Evolutionary conservation across 1,140 invertebrate species (phyloP).

Genomic region (Anastrepha ludens): DNA sequence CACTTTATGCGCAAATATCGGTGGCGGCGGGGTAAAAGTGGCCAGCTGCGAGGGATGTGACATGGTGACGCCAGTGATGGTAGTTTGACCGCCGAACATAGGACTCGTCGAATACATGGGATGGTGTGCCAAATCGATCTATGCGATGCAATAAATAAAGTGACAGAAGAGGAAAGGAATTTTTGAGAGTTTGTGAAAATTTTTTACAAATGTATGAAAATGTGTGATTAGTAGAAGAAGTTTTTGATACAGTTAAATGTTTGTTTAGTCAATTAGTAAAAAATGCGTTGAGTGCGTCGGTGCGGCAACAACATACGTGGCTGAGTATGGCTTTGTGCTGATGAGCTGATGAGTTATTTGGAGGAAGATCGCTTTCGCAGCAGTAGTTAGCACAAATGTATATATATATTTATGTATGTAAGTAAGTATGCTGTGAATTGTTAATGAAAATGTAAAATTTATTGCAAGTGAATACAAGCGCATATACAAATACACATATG

Average conservation of each 20-base stretch:
- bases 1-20: slow-evolving; percentile 71
- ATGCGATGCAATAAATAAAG: neutral
- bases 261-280: neutral
- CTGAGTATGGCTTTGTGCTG: neutral
- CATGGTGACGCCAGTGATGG: slow-evolving; percentile 74
- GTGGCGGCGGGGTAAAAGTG: slow-evolving; percentile 71
- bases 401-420: neutral
- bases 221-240: neutral
- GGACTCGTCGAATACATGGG: slow-evolving; percentile 73
- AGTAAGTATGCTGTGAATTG: neutral
- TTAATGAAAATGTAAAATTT: neutral
- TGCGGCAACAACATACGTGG: neutral
- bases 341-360: neutral
- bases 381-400: too few species aligned
- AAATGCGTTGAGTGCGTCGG: neutral
- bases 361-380: neutral
- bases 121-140: slow-evolving; percentile 74
- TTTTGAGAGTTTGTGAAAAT: too few species aligned
- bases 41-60: slow-evolving; percentile 74
- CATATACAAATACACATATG: too few species aligned
- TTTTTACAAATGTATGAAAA: neutral
- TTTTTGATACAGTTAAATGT: neutral
- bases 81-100: slow-evolving; percentile 72
- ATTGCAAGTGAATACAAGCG: too few species aligned
- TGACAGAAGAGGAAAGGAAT: too few species aligned